Conservation (phyloP, 2,888 invertebrate genomes). For the Nomada hirtipes region DNA sequence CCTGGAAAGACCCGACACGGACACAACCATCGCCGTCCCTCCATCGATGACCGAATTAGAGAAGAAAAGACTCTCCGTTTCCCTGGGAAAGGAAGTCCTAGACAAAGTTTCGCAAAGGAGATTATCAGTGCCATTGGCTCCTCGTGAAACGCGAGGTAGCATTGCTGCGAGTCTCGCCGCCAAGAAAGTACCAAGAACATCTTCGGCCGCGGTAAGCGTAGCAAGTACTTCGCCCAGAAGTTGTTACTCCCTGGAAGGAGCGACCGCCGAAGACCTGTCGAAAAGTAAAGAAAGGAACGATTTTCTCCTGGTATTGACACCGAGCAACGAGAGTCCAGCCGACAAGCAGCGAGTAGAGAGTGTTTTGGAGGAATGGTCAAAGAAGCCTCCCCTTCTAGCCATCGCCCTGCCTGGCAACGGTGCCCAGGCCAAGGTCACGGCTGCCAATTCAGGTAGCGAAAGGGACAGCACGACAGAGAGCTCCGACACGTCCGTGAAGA, state of each 20-base stretch:
- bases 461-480: constrained; percentile 88
- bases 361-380: constrained; percentile 84
- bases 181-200: constrained; percentile 70
- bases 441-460: constrained; percentile 87
- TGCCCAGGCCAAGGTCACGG: constrained; percentile 44
- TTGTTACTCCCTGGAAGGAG: constrained; percentile 56
- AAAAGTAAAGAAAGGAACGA: constrained; percentile 80
- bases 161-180: constrained; percentile 86
- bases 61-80: constrained; percentile 90
- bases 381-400: constrained; percentile 79
- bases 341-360: constrained; percentile 81
- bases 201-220: constrained; percentile 23
- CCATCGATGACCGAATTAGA: constrained; percentile 87
- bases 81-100: constrained; percentile 90
- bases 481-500: constrained; percentile 90
- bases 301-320: constrained; percentile 84
- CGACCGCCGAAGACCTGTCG: constrained; percentile 16
- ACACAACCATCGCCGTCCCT: constrained; percentile 50
- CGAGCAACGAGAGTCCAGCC: constrained; percentile 76
- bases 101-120: constrained; percentile 86
- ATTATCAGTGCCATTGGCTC: constrained; percentile 76
- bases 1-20: constrained; percentile 70
- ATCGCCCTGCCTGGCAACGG: constrained; percentile 6
- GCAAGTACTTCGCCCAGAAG: constrained; percentile 55
- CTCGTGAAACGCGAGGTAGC: constrained; percentile 86